Evolutionary conservation across 2,113 vertebrate species (phyloP), one percentile per base, ranked within the genome.

Genomic region (Cephalopterus ornatus): DNA sequence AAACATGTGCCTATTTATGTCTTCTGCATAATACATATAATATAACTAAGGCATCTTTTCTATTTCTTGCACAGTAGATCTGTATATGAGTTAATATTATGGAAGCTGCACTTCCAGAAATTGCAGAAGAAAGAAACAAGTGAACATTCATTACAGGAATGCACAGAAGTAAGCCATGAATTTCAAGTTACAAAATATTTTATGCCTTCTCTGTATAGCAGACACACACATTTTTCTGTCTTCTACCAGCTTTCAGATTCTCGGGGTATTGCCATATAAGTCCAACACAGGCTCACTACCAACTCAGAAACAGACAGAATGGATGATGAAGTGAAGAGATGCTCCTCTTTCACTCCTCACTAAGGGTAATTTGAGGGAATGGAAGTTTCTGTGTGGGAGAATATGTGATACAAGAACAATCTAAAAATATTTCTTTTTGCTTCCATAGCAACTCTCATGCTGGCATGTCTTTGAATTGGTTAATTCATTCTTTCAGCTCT

Each of bases 371-470:
- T 93, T 95, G 68, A 95, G 92, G 92, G 65, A 93, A 97, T 74
- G 79, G 90, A 88, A 96, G 85, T 93, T 88, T 95, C 95, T 96
- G 92, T 95, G 95, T 90, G 92, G 95, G 90, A 96, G 92, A 94
- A 83, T 66, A 90, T 56, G 72, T 94, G 95, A 97, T 92, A 79
- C 90, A 93, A 95, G 95, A 96, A 86, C 86, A 77, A 78, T 77
- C 93, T 90, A 95, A 96, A 96, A 96, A 95, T 96, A 96, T 84
- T 91, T 90, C 78, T 77, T 84, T 84, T 86, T 91, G 96, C 92
- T 96, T 92, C 96, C 95, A 96, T 95, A 86, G 96, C 95, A 96
- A 95, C 95, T 94, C 19, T n/a, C 73, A 85, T 88, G 65, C 80
- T 88, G 91, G 53, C 58, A 91, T 56, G 61, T 46, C 66, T 93